Evolutionary conservation across 2,113 vertebrate genomes (phyloP), one percentile per base, ranked within the genome.

Genomic region (Oreotrochilus melanogaster): DNA sequence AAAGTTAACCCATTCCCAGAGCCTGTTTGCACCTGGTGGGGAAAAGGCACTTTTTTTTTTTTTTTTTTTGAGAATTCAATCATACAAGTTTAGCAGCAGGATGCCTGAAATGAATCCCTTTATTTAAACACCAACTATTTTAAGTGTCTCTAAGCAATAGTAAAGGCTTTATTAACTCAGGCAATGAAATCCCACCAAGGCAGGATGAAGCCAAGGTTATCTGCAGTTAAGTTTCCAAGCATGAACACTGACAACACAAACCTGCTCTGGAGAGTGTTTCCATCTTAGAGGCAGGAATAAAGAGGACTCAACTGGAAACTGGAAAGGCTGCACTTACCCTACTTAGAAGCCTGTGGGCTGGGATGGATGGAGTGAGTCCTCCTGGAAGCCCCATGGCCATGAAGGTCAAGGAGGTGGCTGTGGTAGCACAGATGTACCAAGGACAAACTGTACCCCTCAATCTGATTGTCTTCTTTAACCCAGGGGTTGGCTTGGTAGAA

Each of bases 71-170:
- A 54, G 92, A 64, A 79, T 39, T 35, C 50, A 48, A 75, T 69
- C 1, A 0, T 8, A 31, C 18, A 6, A n/a, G 48, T 64, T 75
- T 1, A 89, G 69, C 94, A 74, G 84, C 66, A 54, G 93, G 94
- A 90, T 24, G 61, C 61, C 70, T 13, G 85, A 50, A 91, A 95
- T 87, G 33, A 93, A 96, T 89, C 78, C 89, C 58, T 89, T 89
- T 65, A 88, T 96, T 96, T 66, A 70, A 95, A 92, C 81, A 48
- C 54, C 71, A 81, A 86, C 94, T 86, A 39, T 62, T 80, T 72
- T 14, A 85, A 75, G 42, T 42, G 87, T 79, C 91, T 93, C 93
- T 11, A 28, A 95, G 94, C 87, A 65, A 92, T 43, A 72, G 80
- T 58, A 91, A 91, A 85, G 87, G 62, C 58, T 91, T 82, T 88